These are phyloP conservation scores for Platysteira castanea DNA, from an alignment of 2,113 vertebrate genomes.

Conservation along the genomic window DNA sequence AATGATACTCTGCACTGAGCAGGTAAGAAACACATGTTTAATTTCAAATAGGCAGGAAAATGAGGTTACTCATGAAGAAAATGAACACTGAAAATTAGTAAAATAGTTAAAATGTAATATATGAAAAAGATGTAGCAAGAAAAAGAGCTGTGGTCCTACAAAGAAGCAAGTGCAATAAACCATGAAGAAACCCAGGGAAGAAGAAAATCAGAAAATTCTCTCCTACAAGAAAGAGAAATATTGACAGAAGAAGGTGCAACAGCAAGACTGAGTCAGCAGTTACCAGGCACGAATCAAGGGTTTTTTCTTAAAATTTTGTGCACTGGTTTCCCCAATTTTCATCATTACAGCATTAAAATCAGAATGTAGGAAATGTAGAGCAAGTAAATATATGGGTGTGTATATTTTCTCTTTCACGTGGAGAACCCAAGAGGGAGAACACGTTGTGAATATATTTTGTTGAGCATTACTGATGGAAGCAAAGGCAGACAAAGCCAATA, in stretches of 20 bases:
- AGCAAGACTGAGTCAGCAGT: neutral
- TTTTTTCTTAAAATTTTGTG: neutral
- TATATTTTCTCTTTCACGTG: conserved; percentile 6
- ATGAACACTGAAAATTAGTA: neutral
- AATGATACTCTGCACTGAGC: neutral
- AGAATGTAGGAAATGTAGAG: neutral
- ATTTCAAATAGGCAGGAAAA: neutral
- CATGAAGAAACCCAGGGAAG: neutral
- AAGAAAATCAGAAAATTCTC: neutral
- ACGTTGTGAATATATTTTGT: neutral
- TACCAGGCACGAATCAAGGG: accelerated
- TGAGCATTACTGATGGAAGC: conserved; percentile 5
- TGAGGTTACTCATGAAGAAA: neutral
- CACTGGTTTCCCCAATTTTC: neutral
- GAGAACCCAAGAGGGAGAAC: neutral
- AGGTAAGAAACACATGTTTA: neutral
- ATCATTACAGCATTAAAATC: conserved; percentile 7
- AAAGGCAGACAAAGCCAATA: conserved; percentile 20
- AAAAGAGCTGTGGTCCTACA: accelerated
- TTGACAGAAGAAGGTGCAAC: neutral
- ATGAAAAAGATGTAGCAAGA: neutral
- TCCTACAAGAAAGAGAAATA: neutral
- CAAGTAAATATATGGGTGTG: conserved; percentile 1
- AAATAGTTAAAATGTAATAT: neutral
- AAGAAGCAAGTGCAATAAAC: neutral